Percentiles rank a stretch among this genome's conserved stretches.
These are phyloP conservation scores for Psilopsiagon aurifrons DNA, from an alignment of 2,113 vertebrate species.

Conservation along the genomic window DNA sequence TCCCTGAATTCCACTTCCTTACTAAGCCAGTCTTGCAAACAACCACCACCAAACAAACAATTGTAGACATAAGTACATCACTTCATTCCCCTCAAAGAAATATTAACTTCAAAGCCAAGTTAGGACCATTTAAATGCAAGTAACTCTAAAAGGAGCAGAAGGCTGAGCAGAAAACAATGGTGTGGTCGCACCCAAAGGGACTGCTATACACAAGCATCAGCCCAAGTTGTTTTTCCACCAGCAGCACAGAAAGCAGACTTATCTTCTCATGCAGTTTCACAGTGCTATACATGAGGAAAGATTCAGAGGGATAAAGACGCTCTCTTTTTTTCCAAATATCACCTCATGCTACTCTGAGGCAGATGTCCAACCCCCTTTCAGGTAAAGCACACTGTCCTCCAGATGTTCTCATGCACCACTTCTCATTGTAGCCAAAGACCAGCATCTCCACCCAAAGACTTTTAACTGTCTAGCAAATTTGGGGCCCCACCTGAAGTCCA, in stretches of 20 bases:
- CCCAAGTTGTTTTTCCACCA: background rate
- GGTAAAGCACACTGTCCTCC: background rate
- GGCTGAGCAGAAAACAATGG: background rate
- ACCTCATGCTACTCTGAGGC: background rate
- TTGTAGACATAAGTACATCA: background rate
- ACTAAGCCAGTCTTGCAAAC: background rate
- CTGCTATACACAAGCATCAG: background rate
- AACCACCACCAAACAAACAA: background rate
- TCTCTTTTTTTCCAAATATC: background rate
- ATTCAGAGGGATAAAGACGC: background rate
- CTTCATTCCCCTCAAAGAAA: conserved; percentile 8
- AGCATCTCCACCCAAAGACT: background rate
- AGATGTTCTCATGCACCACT: background rate
- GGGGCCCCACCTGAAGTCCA: background rate
- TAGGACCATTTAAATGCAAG: conserved; percentile 26
- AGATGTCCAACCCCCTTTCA: background rate
- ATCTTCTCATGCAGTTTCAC: background rate
- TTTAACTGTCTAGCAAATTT: background rate
- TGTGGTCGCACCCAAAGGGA: background rate
- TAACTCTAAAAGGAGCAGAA: background rate
- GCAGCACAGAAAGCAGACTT: background rate
- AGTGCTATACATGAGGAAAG: background rate
- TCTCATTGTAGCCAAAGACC: background rate
- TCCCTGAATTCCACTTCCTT: conserved; percentile 12
- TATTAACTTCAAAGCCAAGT: conserved; percentile 37